Evolutionary conservation across 2,113 vertebrate genomes (phyloP), one percentile per base, ranked within the genome.

Genomic region (Atherinomorus stipes): DNA sequence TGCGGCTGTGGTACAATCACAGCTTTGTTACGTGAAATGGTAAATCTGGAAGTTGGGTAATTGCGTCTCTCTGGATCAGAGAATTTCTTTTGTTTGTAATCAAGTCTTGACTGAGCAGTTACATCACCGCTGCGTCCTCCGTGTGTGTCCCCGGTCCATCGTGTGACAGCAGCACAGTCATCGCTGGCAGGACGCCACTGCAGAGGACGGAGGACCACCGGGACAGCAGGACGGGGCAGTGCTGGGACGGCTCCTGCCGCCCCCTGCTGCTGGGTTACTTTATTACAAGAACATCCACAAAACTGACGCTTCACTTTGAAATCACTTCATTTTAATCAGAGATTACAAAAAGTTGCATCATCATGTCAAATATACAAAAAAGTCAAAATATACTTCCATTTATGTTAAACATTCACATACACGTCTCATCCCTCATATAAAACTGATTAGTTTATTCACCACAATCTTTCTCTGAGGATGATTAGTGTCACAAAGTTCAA

Each of bases 131-230:
- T 22, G 68, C 40, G 34, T 71, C 19, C n/a, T 65, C 38, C 69
- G 45, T 51, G 12, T 71, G 47, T 47, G 12, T 76, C 70, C 61
- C 64, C 71, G 73, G 26, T 52, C 61, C 80, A 66, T 67, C 72
- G 73, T 86, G 71, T 64, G 69, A 88, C 75, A 60, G 61, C 52
- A 15, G 50, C 60, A 62, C 69, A 66, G 70, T 79, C 86, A 84
- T 53, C n/a, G 58, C 70, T 84, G 78, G 71, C 80, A 84, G 51
- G 64, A 76, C 75, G 61, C 56, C 67, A 50, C 50, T 38, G 5
- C 31, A 34, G 31, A 34, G 31, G 31, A 8, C 7, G 9, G 4
- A 6, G 31, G 4, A 34, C 31, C 31, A 34, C 31, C 31, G 9
- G 7, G 31, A 23, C 37, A 56, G 16, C 49, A 47, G 42, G 34